Evolutionary conservation across 2,888 invertebrate species (phyloP).

Genomic region (Harpalus rufipes): DNA sequence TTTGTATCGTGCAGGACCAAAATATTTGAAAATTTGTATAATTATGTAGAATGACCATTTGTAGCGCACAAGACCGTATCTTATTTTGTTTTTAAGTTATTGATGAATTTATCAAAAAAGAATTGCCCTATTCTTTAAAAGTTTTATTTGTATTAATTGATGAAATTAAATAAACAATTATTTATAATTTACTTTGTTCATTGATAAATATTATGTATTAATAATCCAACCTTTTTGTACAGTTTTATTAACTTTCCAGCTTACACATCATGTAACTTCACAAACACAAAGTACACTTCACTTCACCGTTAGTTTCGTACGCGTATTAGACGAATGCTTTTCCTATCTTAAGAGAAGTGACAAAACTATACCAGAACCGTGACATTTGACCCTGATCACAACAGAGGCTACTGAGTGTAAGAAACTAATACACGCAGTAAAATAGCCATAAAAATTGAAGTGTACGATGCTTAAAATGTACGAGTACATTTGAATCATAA

Average conservation of each 20-base stretch:
- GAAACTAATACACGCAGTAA: not conserved
- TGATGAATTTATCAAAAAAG: too few relatives aligned
- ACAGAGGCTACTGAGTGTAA: not conserved
- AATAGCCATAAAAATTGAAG: not conserved
- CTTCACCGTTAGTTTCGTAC: not conserved
- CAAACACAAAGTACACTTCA: slow-evolving; percentile 4
- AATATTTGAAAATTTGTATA: too few relatives aligned
- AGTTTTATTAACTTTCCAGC: not conserved
- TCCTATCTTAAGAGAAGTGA: slow-evolving; percentile 34
- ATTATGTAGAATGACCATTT: too few relatives aligned
- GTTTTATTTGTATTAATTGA: too few relatives aligned
- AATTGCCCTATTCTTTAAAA: too few relatives aligned
- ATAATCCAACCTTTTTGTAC: slow-evolving; percentile 2
- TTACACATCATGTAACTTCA: not conserved
- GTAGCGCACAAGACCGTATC: too few relatives aligned
- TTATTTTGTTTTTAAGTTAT: too few relatives aligned
- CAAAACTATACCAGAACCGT: slow-evolving; percentile 29
- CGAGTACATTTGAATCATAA: too few relatives aligned
- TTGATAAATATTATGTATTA: too few relatives aligned
- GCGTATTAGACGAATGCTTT: slow-evolving; percentile 12
- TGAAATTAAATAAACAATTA: too few relatives aligned
- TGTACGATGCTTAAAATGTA: not conserved
- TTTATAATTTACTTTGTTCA: too few relatives aligned
- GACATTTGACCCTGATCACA: slow-evolving; percentile 49
- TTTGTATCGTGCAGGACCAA: too few relatives aligned